A percentile compares a stretch with the other conserved stretches of the same genome.
phyloP scores from a whole-genome alignment of 2,113 vertebrate species.

The Pseudonaja textilis region DNA sequence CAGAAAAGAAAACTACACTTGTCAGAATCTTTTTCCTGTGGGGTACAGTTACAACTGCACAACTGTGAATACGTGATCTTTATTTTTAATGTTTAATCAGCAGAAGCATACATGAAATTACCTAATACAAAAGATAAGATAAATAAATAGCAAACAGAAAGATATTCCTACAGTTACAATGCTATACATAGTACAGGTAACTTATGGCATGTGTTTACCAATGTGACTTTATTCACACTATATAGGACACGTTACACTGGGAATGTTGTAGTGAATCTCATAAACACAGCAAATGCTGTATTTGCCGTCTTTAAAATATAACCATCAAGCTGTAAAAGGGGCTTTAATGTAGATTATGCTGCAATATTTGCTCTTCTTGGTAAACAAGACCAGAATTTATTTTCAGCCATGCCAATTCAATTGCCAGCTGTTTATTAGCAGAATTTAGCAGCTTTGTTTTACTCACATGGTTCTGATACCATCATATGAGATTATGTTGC shows the following conservation, averaged over 20 bases:
- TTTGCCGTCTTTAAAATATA: background rate
- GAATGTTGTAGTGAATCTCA: background rate
- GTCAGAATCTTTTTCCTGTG: background rate
- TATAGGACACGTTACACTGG: background rate
- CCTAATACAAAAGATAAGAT: background rate
- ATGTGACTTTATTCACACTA: background rate
- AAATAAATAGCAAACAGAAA: background rate
- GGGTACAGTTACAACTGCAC: background rate
- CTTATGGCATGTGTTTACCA: background rate
- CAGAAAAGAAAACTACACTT: background rate
- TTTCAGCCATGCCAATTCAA: background rate
- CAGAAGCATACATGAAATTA: background rate
- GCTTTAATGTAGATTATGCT: background rate
- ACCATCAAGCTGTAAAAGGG: background rate
- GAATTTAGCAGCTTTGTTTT: slow-evolving; percentile 6
- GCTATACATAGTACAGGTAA: background rate
- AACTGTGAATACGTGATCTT: background rate
- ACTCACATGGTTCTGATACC: slow-evolving; percentile 1
- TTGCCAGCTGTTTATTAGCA: background rate
- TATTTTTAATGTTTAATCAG: background rate
- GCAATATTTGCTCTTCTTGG: background rate
- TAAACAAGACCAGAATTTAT: background rate
- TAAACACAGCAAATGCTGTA: background rate
- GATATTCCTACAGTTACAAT: background rate
- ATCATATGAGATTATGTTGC: slow-evolving; percentile 32